Conservation (phyloP, 2,113 vertebrate genomes). For the Macaca mulatta region DNA sequence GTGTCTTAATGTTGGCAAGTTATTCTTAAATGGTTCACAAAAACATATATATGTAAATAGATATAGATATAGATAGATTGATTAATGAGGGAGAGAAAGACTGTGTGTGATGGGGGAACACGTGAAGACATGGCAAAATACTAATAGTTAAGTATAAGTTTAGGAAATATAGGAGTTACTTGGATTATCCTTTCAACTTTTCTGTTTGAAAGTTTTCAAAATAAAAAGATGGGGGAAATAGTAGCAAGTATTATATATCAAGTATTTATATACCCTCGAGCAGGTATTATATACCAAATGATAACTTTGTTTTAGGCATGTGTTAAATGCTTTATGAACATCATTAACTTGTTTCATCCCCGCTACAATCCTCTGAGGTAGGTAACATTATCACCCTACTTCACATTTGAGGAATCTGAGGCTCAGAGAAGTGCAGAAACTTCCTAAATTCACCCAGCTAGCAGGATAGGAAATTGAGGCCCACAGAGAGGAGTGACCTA, state of each 20-base stretch:
- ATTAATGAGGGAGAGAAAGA: background rate
- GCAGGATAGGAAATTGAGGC: background rate
- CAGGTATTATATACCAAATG: background rate
- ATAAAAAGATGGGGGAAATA: background rate
- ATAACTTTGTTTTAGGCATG: background rate
- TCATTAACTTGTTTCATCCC: background rate
- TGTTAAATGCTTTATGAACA: background rate
- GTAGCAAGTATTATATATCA: background rate
- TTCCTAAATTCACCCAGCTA: background rate
- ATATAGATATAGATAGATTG: background rate
- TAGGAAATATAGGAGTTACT: background rate
- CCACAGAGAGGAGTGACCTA: background rate
- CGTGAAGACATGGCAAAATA: background rate
- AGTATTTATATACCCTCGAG: background rate
- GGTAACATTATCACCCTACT: background rate
- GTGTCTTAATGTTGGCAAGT: background rate
- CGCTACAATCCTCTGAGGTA: background rate
- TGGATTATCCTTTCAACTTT: background rate
- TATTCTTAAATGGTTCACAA: background rate
- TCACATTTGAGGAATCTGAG: background rate
- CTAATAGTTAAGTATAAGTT: background rate
- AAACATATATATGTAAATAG: background rate
- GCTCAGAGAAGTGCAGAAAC: background rate
- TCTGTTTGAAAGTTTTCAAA: conserved; percentile 10
- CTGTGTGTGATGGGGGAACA: background rate